Evolutionary conservation across 2,888 invertebrate species (phyloP).

Genomic region (Girardia tigrina): DNA sequence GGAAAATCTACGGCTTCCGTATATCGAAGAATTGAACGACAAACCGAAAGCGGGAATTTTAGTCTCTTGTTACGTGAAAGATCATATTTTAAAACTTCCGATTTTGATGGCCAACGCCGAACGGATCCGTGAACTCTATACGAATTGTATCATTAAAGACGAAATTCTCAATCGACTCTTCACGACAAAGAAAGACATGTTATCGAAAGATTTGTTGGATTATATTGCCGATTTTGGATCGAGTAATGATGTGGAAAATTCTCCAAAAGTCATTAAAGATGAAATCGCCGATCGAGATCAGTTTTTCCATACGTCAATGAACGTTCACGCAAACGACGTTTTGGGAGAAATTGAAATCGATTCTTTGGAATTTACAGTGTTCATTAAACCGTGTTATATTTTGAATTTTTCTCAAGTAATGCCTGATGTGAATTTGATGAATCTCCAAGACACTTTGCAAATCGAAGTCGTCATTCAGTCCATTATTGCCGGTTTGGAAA

Average conservation of each 20-base stretch:
- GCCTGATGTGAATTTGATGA: not conserved
- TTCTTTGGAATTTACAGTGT: not conserved
- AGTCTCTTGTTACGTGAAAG: not conserved
- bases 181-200: slow-evolving; percentile 11
- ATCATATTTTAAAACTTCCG: slow-evolving; percentile 17
- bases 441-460: not conserved
- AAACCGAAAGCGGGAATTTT: slow-evolving; percentile 1
- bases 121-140: not conserved
- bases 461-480: not conserved
- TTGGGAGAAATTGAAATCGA: slow-evolving; percentile 7
- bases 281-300: slow-evolving; percentile 1
- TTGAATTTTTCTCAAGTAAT: slow-evolving; percentile 19
- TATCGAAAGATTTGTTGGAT: not conserved
- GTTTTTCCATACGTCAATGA: slow-evolving; percentile 8
- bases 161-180: not conserved
- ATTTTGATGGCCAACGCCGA: not conserved
- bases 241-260: not conserved
- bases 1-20: not conserved
- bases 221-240: slow-evolving; percentile 11
- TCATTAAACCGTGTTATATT: slow-evolving; percentile 14
- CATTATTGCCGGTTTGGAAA: not conserved
- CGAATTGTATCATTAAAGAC: not conserved
- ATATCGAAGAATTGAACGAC: slow-evolving; percentile 11
- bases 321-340: slow-evolving; percentile 1
- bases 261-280: not conserved